These are phyloP conservation scores for Stenichneumon culpator DNA, from an alignment of 2,888 invertebrate genomes.

Conservation along the genomic window DNA sequence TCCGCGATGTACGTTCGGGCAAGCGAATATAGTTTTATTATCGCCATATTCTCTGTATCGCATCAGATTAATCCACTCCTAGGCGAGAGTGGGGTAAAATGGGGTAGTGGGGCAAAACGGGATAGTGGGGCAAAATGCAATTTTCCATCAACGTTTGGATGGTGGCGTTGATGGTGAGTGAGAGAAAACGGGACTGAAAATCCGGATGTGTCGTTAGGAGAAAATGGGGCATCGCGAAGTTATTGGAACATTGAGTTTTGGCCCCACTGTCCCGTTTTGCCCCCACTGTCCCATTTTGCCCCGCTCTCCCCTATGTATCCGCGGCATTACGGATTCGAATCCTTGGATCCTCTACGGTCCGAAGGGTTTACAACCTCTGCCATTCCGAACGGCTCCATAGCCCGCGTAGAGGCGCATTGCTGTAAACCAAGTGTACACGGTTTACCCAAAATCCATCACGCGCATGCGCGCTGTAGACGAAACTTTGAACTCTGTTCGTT, in stretches of 20 bases:
- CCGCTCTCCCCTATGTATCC: no score
- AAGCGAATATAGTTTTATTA: slow-evolving; percentile 53
- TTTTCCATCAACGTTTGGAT: no score
- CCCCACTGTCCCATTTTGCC: no score
- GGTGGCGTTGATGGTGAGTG: no score
- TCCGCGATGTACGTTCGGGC: slow-evolving; percentile 31
- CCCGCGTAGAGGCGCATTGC: not conserved
- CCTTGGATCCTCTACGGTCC: slow-evolving; percentile 39
- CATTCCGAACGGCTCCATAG: slow-evolving; percentile 35
- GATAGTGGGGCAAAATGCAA: no score
- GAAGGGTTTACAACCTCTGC: slow-evolving; percentile 29
- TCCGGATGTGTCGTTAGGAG: no score
- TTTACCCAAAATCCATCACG: slow-evolving; percentile 21
- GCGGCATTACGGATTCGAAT: slow-evolving; percentile 57
- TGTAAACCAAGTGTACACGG: not conserved
- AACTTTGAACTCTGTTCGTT: not conserved
- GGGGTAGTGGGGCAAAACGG: no score
- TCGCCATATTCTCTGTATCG: slow-evolving; percentile 48
- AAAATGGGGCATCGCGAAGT: no score
- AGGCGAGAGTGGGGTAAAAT: no score
- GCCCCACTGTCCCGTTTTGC: no score
- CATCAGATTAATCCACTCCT: slow-evolving; percentile 62
- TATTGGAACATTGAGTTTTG: no score
- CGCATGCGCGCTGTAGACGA: not conserved
- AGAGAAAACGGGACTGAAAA: no score